Conservation (phyloP, 1,140 invertebrate genomes). For the Scaptomyza graminum region DNA sequence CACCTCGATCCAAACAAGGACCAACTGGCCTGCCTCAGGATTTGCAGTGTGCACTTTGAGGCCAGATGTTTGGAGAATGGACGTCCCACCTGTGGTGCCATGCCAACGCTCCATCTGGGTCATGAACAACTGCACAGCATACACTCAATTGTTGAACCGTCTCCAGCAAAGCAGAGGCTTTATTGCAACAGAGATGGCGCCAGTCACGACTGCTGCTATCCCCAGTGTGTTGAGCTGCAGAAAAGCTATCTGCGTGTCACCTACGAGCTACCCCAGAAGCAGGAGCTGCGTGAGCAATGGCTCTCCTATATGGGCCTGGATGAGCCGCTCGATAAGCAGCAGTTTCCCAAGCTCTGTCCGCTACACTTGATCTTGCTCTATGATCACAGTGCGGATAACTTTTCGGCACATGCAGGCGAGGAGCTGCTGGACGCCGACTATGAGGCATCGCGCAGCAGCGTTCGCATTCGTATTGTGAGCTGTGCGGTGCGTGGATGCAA, state of each 20-base stretch:
- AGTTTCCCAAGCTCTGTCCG: slow-evolving; percentile 41
- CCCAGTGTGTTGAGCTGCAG: slow-evolving; percentile 50
- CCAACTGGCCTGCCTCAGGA: slow-evolving; percentile 25
- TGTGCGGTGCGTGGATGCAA: slow-evolving; percentile 54
- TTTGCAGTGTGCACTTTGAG: slow-evolving; percentile 66
- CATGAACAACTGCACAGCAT: slow-evolving; percentile 42
- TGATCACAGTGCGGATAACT: slow-evolving; percentile 43
- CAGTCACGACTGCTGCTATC: slow-evolving; percentile 48
- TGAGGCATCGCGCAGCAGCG: slow-evolving; percentile 33
- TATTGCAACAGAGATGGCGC: neutral
- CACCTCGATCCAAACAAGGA: slow-evolving; percentile 30
- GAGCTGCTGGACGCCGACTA: slow-evolving; percentile 36
- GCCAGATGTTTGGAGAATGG: slow-evolving; percentile 23
- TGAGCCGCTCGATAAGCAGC: neutral
- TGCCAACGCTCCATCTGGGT: slow-evolving; percentile 67
- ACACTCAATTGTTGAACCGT: slow-evolving; percentile 12
- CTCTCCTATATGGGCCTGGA: slow-evolving; percentile 33
- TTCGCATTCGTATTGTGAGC: slow-evolving; percentile 43
- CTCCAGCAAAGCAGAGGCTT: neutral
- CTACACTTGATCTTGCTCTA: slow-evolving; percentile 56
- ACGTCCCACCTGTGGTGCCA: slow-evolving; percentile 28
- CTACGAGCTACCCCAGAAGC: slow-evolving; percentile 36
- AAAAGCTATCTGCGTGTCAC: slow-evolving; percentile 30
- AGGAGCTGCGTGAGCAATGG: slow-evolving; percentile 41
- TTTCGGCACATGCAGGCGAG: slow-evolving; percentile 32